Conservation (phyloP, 1,140 invertebrate genomes). For the Diploscapter pachys region DNA sequence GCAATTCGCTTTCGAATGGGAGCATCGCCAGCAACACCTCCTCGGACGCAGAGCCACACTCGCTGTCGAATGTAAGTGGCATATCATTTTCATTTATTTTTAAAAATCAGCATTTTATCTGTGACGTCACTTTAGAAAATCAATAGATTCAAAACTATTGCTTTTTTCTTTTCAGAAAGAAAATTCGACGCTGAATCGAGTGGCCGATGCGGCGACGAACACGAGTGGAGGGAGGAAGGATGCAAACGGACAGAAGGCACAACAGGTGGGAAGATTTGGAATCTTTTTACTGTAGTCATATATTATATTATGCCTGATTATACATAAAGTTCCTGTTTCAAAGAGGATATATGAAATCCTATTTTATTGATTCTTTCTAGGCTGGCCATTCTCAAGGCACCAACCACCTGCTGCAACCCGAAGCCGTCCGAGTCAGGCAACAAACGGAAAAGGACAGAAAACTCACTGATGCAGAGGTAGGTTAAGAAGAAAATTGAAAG, state of each 20-base stretch:
- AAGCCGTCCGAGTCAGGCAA: conserved; percentile 14
- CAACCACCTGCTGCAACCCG: neutral
- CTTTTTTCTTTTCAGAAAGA: conserved; percentile 24
- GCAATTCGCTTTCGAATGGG: conserved; percentile 28
- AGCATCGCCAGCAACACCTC: conserved; percentile 24
- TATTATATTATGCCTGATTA: too few species aligned
- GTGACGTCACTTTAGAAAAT: neutral
- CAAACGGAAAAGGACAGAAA: conserved; percentile 25
- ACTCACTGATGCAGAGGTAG: conserved; percentile 32
- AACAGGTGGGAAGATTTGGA: conserved; percentile 17
- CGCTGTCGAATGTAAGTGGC: conserved; percentile 29
- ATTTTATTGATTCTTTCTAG: too few species aligned
- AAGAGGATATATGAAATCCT: too few species aligned
- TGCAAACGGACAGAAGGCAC: conserved; percentile 19
- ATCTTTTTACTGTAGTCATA: neutral
- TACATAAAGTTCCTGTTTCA: neutral
- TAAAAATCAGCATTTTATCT: neutral
- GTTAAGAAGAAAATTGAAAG: neutral
- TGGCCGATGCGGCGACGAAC: conserved; percentile 4
- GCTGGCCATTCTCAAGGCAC: too few species aligned
- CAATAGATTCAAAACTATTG: conserved; percentile 1
- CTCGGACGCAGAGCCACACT: conserved; percentile 23
- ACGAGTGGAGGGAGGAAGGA: conserved; percentile 9
- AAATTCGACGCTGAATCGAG: conserved; percentile 13
- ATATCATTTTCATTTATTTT: neutral